Evolutionary conservation across 2,113 vertebrate species (phyloP).

Genomic region (Ailurus styani): DNA sequence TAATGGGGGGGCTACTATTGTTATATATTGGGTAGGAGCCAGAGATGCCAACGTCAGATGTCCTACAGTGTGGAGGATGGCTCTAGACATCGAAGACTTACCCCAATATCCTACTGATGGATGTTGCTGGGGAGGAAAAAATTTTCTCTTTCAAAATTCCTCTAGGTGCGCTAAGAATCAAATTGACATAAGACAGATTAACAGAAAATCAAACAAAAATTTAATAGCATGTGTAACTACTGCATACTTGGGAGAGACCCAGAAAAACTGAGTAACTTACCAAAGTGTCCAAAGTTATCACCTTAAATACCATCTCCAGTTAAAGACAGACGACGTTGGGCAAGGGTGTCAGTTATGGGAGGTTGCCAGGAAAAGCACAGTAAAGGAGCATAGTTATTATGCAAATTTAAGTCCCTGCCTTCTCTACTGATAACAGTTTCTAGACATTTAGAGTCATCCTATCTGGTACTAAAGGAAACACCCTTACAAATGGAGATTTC

Average conservation of each 20-base stretch:
- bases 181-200: neutral
- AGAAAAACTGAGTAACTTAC: neutral
- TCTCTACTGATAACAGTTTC: neutral
- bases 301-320: neutral
- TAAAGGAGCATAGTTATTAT: neutral
- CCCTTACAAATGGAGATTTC: neutral
- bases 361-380: neutral
- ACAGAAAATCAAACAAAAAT: neutral
- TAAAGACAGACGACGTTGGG: neutral
- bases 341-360: neutral
- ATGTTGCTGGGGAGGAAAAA: neutral
- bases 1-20: neutral
- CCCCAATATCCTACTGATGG: rapidly evolving
- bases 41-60: neutral
- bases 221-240: neutral
- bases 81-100: neutral
- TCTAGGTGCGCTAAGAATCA: neutral
- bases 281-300: neutral
- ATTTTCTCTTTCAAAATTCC: neutral
- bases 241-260: neutral
- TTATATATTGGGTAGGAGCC: neutral
- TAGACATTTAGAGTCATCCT: neutral
- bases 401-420: neutral
- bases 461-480: neutral
- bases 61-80: neutral